Conservation (phyloP, 2,797 vertebrate genomes). For the Lophius americanus region DNA sequence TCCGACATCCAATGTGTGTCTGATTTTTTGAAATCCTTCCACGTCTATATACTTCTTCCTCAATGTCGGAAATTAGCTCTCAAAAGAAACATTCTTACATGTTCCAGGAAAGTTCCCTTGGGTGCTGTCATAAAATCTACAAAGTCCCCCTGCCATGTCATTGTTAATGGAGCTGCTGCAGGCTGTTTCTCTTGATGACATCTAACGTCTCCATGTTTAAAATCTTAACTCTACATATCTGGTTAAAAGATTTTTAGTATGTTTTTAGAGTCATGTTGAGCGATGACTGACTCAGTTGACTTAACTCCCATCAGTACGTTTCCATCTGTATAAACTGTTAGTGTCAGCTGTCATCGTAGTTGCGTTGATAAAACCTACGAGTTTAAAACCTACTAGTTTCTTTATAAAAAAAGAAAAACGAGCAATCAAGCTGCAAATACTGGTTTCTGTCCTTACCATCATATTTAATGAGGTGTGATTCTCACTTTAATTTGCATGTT, state of each 20-base stretch:
- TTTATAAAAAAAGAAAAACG: no score
- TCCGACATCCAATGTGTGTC: constrained; percentile 43
- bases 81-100: constrained; percentile 41
- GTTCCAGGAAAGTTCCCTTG: constrained; percentile 43
- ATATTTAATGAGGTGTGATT: constrained; percentile 10
- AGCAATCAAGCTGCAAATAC: background rate
- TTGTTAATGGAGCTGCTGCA: constrained; percentile 52
- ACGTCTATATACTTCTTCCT: constrained; percentile 59
- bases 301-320: constrained; percentile 9
- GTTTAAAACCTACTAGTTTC: no score
- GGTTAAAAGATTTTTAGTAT: background rate
- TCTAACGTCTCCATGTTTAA: constrained; percentile 27
- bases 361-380: no score
- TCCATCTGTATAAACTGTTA: constrained; percentile 17
- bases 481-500: constrained; percentile 7
- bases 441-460: background rate
- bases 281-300: constrained; percentile 10
- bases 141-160: constrained; percentile 47
- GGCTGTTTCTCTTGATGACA: constrained; percentile 47
- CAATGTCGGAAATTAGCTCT: constrained; percentile 51
- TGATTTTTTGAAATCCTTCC: constrained; percentile 57
- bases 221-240: constrained; percentile 15
- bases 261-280: constrained; percentile 18
- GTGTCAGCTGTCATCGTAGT: no score
- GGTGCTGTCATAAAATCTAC: constrained; percentile 52